Conservation (phyloP, 2,113 vertebrate genomes). For the Tyto alba region DNA sequence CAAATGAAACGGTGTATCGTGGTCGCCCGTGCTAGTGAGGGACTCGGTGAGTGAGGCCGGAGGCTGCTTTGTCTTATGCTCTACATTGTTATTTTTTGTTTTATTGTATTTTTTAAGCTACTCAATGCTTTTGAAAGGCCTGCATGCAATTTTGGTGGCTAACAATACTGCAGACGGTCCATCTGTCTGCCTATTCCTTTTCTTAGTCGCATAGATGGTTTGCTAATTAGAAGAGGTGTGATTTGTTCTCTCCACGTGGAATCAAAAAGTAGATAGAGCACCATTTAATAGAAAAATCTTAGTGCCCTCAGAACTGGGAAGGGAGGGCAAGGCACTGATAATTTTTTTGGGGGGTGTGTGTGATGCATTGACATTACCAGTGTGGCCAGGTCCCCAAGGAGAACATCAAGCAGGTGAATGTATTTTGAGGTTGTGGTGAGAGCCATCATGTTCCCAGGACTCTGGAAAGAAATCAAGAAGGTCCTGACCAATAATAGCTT, state of each 20-base stretch:
- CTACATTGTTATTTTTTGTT: neutral
- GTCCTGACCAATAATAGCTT: neutral
- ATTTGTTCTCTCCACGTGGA: neutral
- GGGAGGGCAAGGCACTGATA: neutral
- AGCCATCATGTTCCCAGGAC: neutral
- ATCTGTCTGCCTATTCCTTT: neutral
- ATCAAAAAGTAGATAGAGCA: neutral
- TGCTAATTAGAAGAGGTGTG: neutral
- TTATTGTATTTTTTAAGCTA: neutral
- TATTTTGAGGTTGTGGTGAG: neutral
- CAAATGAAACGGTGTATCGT: accelerated
- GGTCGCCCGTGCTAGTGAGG: accelerated
- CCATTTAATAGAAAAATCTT: neutral
- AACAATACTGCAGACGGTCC: neutral
- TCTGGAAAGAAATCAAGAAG: neutral
- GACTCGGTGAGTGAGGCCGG: neutral
- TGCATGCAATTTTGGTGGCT: neutral
- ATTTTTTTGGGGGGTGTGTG: neutral
- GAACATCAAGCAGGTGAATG: neutral
- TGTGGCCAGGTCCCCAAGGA: neutral
- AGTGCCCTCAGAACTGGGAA: neutral
- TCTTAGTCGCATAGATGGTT: neutral
- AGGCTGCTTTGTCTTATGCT: neutral
- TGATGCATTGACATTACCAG: neutral
- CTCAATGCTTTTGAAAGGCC: neutral